Conservation (phyloP, 2,888 invertebrate genomes). For the Pelosia muscerda region DNA sequence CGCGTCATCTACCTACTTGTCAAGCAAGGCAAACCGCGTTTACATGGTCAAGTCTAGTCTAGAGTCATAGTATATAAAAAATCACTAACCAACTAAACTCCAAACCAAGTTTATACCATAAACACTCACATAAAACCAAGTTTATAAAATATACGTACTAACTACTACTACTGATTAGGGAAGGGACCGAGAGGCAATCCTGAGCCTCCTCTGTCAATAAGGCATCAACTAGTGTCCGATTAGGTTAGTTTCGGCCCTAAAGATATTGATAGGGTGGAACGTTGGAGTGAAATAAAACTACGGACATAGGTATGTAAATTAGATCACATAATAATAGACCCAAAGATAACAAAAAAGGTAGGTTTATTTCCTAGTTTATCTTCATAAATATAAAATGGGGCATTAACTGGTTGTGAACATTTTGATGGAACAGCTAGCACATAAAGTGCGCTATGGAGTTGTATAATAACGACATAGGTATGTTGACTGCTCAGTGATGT, state of each 20-base stretch:
- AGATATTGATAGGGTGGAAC: neutral
- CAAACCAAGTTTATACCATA: no score
- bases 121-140: no score
- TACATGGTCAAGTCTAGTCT: conserved; percentile 32
- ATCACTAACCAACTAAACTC: no score
- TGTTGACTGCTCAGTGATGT: neutral
- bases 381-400: conserved; percentile 29
- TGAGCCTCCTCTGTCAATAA: neutral
- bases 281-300: neutral
- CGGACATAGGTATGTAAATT: conserved; percentile 9
- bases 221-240: neutral
- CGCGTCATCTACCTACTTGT: conserved; percentile 26
- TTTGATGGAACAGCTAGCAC: conserved; percentile 12
- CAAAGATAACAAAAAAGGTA: conserved; percentile 45
- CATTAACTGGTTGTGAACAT: conserved; percentile 10
- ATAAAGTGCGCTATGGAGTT: neutral
- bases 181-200: no score
- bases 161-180: no score
- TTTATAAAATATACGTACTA: no score
- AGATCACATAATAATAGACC: conserved; percentile 37
- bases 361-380: conserved; percentile 35
- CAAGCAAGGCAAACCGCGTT: conserved; percentile 49
- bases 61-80: neutral
- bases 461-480: neutral
- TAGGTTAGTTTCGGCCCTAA: neutral